Percentiles rank a stretch among this genome's conserved stretches.
Evolutionary conservation across 2,797 vertebrate species (phyloP).

Genomic region (Neosilurus mollespiculum): DNA sequence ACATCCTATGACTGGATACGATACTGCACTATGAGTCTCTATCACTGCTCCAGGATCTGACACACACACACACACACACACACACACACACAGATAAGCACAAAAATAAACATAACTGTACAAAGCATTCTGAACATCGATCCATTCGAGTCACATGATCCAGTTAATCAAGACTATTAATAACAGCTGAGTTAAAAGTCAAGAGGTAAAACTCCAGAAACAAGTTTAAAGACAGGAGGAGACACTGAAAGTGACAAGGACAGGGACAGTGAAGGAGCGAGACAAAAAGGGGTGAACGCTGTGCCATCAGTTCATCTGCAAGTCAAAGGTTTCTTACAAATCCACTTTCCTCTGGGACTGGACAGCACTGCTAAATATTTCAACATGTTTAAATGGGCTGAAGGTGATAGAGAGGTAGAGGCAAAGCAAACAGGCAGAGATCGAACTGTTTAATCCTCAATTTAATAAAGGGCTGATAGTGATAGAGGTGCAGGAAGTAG

Average conservation of each 20-base stretch:
- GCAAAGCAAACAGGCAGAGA: constrained; percentile 4
- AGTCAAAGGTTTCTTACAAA: not conserved
- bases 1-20: constrained; percentile 87
- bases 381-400: constrained; percentile 41
- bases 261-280: constrained; percentile 28
- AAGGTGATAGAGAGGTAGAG: not conserved
- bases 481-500: constrained; percentile 2
- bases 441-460: constrained; percentile 10
- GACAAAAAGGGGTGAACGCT: not conserved
- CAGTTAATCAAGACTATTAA: not conserved
- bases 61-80: constrained; percentile 25
- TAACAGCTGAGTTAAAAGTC: not conserved
- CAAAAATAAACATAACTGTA: not conserved
- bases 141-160: not conserved
- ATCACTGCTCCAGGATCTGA: constrained; percentile 87
- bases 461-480: not conserved
- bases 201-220: not conserved
- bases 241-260: constrained; percentile 38
- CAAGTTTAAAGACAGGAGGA: constrained; percentile 31
- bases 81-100: constrained; percentile 22
- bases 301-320: not conserved
- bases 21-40: constrained; percentile 86
- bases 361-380: constrained; percentile 44
- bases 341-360: not conserved
- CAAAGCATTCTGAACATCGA: not conserved